Evolutionary conservation across 1,140 invertebrate genomes (phyloP).

Genomic region (Camponotus floridanus): DNA sequence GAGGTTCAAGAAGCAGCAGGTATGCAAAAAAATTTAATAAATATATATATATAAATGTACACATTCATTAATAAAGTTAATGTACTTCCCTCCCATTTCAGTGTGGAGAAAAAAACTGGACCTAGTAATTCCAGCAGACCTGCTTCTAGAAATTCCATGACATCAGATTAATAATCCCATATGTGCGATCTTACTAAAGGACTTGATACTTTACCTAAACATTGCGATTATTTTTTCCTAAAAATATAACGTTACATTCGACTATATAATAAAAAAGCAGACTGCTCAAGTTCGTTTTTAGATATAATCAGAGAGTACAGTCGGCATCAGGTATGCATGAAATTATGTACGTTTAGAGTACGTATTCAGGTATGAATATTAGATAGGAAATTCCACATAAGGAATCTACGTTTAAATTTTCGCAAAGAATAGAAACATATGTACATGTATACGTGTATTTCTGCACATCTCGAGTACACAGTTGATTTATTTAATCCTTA

Average conservation of each 20-base stretch:
- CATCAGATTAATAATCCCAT: constrained; percentile 72
- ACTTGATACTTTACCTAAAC: constrained; percentile 6
- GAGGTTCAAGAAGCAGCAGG: constrained; percentile 90
- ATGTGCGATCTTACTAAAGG: background rate
- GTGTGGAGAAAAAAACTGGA: constrained; percentile 80
- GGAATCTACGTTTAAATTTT: background rate
- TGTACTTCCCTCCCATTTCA: constrained; percentile 62
- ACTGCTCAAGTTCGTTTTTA: constrained; percentile 57
- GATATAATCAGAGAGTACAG: background rate
- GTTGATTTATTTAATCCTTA: constrained; percentile 31
- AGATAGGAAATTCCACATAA: background rate
- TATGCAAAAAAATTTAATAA: constrained; percentile 78
- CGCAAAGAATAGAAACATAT: constrained; percentile 22
- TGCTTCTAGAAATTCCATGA: constrained; percentile 81
- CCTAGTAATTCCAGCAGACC: constrained; percentile 81
- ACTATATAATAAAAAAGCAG: constrained; percentile 26
- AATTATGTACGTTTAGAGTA: background rate
- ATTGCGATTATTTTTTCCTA: constrained; percentile 5
- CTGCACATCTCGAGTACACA: background rate
- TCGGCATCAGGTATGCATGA: background rate
- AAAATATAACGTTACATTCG: constrained; percentile 26
- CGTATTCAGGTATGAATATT: background rate
- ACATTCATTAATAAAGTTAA: constrained; percentile 2
- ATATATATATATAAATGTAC: background rate
- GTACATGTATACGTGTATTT: background rate